These are phyloP conservation scores for Yponomeuta evonymella DNA, from an alignment of 2,888 invertebrate species.

Conservation along the genomic window DNA sequence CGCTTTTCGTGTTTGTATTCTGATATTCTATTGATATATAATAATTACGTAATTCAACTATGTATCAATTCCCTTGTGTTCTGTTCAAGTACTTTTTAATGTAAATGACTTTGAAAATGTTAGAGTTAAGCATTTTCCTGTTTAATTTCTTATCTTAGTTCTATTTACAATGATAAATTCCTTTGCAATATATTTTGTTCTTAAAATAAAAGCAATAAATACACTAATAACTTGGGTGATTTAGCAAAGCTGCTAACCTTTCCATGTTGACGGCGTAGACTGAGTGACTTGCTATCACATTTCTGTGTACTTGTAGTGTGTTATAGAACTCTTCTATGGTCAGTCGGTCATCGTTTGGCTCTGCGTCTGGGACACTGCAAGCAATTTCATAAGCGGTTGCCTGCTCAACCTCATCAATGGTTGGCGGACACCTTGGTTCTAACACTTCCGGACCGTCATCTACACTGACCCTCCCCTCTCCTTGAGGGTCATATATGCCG, in stretches of 20 bases:
- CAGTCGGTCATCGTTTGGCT: conserved; percentile 55
- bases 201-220: conserved; percentile 1
- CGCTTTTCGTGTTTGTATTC: neutral
- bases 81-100: neutral
- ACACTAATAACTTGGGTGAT: conserved; percentile 67
- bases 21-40: neutral
- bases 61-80: neutral
- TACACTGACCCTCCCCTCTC: conserved; percentile 73
- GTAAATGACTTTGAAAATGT: neutral
- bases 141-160: neutral
- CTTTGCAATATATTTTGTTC: neutral
- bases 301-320: conserved; percentile 72
- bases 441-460: conserved; percentile 78
- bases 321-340: conserved; percentile 76
- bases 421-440: conserved; percentile 81
- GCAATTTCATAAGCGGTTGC: conserved; percentile 84
- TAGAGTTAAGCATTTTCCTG: neutral
- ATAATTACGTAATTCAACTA: neutral
- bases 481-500: conserved; percentile 79
- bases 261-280: conserved; percentile 90
- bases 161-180: neutral
- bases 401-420: conserved; percentile 85
- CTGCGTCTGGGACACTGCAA: conserved; percentile 61
- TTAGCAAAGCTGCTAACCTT: conserved; percentile 78
- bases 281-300: conserved; percentile 86